Base-by-base conservation (phyloP, 2,888 invertebrate species). In the Zonitis immaculata region DNA sequence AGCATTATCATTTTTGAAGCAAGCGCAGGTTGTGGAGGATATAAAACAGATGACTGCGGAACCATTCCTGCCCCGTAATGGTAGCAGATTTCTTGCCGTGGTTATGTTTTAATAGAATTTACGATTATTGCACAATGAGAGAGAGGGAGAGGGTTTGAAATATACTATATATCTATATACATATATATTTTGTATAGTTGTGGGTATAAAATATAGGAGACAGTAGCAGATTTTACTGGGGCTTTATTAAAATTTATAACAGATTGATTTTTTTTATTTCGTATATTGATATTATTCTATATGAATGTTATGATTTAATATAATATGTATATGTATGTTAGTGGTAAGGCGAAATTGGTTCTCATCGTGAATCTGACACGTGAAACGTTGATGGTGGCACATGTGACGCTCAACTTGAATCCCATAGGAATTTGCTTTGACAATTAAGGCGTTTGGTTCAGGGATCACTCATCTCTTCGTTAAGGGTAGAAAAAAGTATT, bases 81-180 rank as follows among this genome's bases (percentile, higher is more conserved):
- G 76, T 73, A 73, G 76, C 76, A 77, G 76, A 77, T 77, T 76
- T 76, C 75, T 72, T 75, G 75, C 75, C 72, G 76, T 75, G 77
- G 76, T 77, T 77, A 77, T 77, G 77, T 76, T 77, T 77, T 77
- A 77, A 77, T 76, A 76, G 76, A 76, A 77, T 77, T 77, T 77
- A 77, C 77, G 77, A 72, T 76, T 76, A 76, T 76, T 73, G 39
- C 39, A 73, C 75, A 66, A 69, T 58, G 64, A 70, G 72, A 69
- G 71, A 68, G 71, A 66, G 69, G 58, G 64, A 70, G 72, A 69
- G 71, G 69, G 71, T 18, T 68, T 69, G 70, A 68, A 68, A 20
- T 18, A 39, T 20, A 16, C 18, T 39, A 39, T 39, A 39, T 39
- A 18, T 39, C 18, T 39, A 39, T 39, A 39, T 39, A 39, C 20